Evolutionary conservation across 2,888 invertebrate genomes (phyloP), one percentile per base, ranked within the genome.

Genomic region (Nemurella pictetii): DNA sequence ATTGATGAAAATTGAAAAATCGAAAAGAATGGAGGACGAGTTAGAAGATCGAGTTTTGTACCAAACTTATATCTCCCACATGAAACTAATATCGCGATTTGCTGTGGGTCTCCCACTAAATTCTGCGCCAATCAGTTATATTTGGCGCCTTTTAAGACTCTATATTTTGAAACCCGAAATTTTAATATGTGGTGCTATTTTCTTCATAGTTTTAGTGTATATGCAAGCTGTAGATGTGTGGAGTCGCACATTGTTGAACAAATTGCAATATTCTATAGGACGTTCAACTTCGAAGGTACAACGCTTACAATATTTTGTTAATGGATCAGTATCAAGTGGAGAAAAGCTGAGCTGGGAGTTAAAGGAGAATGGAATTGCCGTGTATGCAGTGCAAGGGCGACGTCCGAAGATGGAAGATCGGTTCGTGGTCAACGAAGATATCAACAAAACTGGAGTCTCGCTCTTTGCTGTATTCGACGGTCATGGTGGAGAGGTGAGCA

Each of bases 381-480:
- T 95, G 77, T 98, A 96, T 91, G 98, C 98, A 32, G 94, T 98
- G 86, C 96, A 97, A 91, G 98, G 98, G 0, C 93, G 97, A 87
- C 92, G 98, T 89, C 94, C 95, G 86, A 95, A 95, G 87, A 98
- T 98, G 98, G 98, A 98, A 92, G 98, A 98, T 90, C 93, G 98
- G 89, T 98, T 97, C 90, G 96, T 97, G 85, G 94, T 98, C 84
- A 95, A 96, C 87, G 95, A 96, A 90, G 95, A 97, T 89, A 94
- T 97, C 84, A 95, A 96, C 89, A 94, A 95, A 87, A 96, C 97
- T 27, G 96, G 95, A 28, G 95, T 97, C 84, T 95, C 97, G 27
- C 91, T 98, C 85, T 97, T 96, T 91, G 98, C 97, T 78, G 95
- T 98, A 87, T 98, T 98, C 90, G 98, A 98, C 91, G 98, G 98